Evolutionary conservation across 2,113 vertebrate species (phyloP).

Genomic region (Odobenus rosmarus): DNA sequence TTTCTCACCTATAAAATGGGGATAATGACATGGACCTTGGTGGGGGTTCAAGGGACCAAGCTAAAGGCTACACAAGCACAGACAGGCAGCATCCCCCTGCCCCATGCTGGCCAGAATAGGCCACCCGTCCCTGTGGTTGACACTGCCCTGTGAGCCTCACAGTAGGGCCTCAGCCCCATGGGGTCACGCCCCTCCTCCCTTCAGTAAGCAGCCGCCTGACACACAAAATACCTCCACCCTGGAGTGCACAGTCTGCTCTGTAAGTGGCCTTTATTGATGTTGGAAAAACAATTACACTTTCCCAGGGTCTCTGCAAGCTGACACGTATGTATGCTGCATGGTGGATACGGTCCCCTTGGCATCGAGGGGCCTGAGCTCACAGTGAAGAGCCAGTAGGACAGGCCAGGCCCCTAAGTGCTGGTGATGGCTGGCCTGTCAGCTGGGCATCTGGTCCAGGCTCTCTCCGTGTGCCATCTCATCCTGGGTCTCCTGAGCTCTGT

Average conservation of each 20-base stretch:
- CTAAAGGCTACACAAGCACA: background rate
- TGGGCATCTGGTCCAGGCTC: background rate
- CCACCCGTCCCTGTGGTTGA: background rate
- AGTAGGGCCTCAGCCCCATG: background rate
- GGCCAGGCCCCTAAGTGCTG: background rate
- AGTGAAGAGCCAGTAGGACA: background rate
- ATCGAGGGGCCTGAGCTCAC: background rate
- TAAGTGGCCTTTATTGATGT: conserved; percentile 44
- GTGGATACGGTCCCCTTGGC: background rate
- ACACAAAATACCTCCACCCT: rapidly evolving
- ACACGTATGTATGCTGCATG: rapidly evolving
- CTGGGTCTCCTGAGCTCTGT: background rate
- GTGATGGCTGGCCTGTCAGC: background rate
- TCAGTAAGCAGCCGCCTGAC: background rate
- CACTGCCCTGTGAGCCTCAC: background rate
- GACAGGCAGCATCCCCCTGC: background rate
- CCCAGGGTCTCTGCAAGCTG: background rate
- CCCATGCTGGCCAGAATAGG: background rate
- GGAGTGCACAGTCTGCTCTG: background rate
- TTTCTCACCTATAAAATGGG: background rate
- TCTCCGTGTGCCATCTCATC: too few relatives aligned
- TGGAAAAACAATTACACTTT: background rate
- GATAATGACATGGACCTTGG: background rate
- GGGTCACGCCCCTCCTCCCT: background rate
- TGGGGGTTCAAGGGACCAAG: background rate